phyloP scores from a whole-genome alignment of 2,888 invertebrate species.

The Allophyes oxyacanthae region DNA sequence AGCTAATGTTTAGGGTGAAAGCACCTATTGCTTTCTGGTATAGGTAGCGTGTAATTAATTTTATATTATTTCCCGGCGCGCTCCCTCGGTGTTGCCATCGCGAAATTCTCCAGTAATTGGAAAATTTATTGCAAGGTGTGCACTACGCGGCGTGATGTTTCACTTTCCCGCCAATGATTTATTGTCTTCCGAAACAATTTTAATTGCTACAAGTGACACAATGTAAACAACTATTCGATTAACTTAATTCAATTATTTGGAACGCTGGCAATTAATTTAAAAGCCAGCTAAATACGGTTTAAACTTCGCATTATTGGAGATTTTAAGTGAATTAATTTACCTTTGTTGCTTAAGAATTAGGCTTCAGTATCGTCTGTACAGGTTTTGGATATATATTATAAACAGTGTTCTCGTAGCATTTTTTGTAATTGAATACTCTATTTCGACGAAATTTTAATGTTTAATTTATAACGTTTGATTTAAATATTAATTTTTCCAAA shows the following conservation, averaged over 20 bases:
- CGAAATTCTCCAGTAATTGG: conserved; percentile 85
- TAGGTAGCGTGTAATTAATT: conserved; percentile 74
- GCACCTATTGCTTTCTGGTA: conserved; percentile 38
- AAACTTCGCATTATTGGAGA: conserved; percentile 56
- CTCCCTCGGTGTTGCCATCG: conserved; percentile 75
- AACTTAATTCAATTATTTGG: conserved; percentile 86
- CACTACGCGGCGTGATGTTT: conserved; percentile 85
- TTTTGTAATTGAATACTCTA: no score
- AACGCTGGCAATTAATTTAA: conserved; percentile 83
- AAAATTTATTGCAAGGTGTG: conserved; percentile 88
- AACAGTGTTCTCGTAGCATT: background rate
- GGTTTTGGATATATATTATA: background rate
- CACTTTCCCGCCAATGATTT: conserved; percentile 88
- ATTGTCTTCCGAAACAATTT: conserved; percentile 87
- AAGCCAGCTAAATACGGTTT: conserved; percentile 70
- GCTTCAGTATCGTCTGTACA: conserved; percentile 5
- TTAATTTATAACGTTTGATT: no score
- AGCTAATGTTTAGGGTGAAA: conserved; percentile 12
- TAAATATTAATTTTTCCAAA: no score
- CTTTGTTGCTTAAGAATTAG: conserved; percentile 40
- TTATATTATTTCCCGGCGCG: conserved; percentile 75
- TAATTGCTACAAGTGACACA: conserved; percentile 88
- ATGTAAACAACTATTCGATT: conserved; percentile 89
- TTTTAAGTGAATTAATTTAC: conserved; percentile 56
- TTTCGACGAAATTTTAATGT: no score